phyloP scores from a whole-genome alignment of 2,888 invertebrate genomes.

The Chouioia cunea region DNA sequence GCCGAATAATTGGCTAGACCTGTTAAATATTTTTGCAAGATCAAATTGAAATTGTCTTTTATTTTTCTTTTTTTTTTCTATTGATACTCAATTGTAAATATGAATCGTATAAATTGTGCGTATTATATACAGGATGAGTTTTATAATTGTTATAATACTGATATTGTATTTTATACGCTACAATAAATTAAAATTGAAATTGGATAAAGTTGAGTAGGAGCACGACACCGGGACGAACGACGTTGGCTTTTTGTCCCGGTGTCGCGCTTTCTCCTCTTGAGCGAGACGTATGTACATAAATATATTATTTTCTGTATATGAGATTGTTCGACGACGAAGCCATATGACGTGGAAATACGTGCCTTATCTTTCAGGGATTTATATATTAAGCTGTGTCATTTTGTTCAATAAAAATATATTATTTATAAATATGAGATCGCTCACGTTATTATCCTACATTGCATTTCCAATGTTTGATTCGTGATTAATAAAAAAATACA shows the following conservation, averaged over 20 bases:
- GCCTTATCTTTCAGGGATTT: slow-evolving; percentile 55
- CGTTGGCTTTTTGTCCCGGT: slow-evolving; percentile 31
- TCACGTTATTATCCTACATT: no score
- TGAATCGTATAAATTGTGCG: no score
- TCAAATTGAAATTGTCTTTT: no score
- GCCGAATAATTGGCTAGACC: slow-evolving; percentile 2
- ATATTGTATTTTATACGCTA: no score
- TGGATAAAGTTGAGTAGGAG: neutral
- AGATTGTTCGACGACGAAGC: slow-evolving; percentile 52
- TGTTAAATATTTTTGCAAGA: neutral
- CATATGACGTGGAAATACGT: slow-evolving; percentile 52
- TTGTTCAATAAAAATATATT: slow-evolving; percentile 60
- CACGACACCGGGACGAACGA: slow-evolving; percentile 37
- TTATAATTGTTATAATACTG: no score
- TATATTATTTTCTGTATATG: slow-evolving; percentile 54
- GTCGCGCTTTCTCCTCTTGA: slow-evolving; percentile 36
- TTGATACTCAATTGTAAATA: no score
- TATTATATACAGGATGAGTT: no score
- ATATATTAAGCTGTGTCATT: slow-evolving; percentile 57
- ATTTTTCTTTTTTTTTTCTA: no score
- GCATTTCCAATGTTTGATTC: no score
- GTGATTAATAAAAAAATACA: no score
- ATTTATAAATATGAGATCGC: no score
- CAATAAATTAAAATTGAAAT: no score
- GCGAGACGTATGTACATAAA: slow-evolving; percentile 59